phyloP scores from a whole-genome alignment of 2,113 vertebrate species.

The Labrus mixtus region DNA sequence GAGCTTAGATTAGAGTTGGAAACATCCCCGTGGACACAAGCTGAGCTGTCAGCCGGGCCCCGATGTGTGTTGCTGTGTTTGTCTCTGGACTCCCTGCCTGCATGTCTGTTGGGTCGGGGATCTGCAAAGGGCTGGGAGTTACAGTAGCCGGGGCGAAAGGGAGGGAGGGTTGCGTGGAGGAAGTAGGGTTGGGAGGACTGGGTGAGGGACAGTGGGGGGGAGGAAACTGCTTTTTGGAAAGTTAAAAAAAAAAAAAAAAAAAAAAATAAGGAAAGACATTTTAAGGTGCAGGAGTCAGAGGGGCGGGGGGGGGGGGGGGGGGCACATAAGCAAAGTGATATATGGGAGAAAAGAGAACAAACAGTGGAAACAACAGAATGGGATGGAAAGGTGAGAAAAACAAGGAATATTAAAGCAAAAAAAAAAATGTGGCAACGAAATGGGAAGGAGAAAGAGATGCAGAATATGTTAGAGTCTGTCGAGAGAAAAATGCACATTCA shows the following conservation, averaged over 20 bases:
- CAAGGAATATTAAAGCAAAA: conserved; percentile 35
- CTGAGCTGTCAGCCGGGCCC: conserved; percentile 34
- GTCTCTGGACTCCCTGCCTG: conserved; percentile 57
- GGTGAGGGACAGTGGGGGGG: conserved; percentile 78
- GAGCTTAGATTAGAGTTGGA: conserved; percentile 32
- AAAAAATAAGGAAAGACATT: neutral
- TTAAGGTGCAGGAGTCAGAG: conserved; percentile 3
- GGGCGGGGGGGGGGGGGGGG: conserved; percentile 14
- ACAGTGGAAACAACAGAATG: conserved; percentile 49
- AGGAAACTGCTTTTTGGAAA: conserved; percentile 75
- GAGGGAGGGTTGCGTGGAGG: conserved; percentile 78
- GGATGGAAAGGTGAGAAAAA: conserved; percentile 59
- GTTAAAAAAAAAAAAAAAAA: conserved; percentile 26
- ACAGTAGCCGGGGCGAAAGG: conserved; percentile 74
- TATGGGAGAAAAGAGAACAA: conserved; percentile 60
- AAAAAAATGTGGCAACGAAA: conserved; percentile 65
- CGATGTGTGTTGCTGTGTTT: conserved; percentile 9
- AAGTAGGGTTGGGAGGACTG: conserved; percentile 78
- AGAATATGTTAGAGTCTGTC: conserved; percentile 85
- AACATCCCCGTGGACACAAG: conserved; percentile 40
- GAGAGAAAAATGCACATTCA: conserved; percentile 78
- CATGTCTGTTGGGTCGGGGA: conserved; percentile 56
- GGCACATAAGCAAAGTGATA: conserved; percentile 40
- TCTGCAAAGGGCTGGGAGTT: conserved; percentile 55
- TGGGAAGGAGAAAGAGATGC: conserved; percentile 82